Conservation (phyloP, 1,140 invertebrate species). For the Cyclargus thomasi region DNA sequence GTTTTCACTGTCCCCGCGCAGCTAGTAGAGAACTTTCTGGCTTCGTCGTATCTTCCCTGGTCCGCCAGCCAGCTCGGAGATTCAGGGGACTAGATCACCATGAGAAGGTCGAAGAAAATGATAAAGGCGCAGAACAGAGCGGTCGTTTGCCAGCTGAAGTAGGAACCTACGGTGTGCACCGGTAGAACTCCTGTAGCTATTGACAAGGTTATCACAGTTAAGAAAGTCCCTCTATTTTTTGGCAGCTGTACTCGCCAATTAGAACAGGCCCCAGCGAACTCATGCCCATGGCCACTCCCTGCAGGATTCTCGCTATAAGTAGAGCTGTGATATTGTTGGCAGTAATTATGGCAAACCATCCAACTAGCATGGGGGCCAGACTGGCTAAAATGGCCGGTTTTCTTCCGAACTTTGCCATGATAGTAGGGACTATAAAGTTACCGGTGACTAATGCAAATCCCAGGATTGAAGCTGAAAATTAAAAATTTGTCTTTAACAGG, state of each 20-base stretch:
- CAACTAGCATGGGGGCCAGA: slow-evolving; percentile 42
- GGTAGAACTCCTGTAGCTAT: no score
- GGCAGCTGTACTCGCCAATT: slow-evolving; percentile 50
- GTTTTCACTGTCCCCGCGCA: slow-evolving; percentile 36
- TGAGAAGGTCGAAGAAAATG: no score
- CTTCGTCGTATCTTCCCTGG: slow-evolving; percentile 33
- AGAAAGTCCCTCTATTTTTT: slow-evolving; percentile 43
- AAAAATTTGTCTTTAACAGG: no score
- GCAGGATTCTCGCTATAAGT: no score
- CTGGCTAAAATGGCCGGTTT: slow-evolving; percentile 45
- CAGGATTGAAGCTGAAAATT: no score
- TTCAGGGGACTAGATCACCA: slow-evolving; percentile 42
- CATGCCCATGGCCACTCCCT: no score
- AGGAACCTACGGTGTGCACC: no score
- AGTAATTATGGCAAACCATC: slow-evolving; percentile 47
- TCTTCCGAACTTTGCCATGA: slow-evolving; percentile 48
- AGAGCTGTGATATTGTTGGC: no score
- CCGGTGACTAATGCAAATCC: no score
- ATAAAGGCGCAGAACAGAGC: slow-evolving; percentile 36
- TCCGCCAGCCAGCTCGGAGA: slow-evolving; percentile 42
- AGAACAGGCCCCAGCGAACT: slow-evolving; percentile 46
- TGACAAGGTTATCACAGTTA: slow-evolving; percentile 39
- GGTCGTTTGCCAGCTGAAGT: slow-evolving; percentile 42
- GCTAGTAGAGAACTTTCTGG: slow-evolving; percentile 36
- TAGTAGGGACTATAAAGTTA: no score